Conservation (phyloP, 2,113 vertebrate species). For the Vidua chalybeata region DNA sequence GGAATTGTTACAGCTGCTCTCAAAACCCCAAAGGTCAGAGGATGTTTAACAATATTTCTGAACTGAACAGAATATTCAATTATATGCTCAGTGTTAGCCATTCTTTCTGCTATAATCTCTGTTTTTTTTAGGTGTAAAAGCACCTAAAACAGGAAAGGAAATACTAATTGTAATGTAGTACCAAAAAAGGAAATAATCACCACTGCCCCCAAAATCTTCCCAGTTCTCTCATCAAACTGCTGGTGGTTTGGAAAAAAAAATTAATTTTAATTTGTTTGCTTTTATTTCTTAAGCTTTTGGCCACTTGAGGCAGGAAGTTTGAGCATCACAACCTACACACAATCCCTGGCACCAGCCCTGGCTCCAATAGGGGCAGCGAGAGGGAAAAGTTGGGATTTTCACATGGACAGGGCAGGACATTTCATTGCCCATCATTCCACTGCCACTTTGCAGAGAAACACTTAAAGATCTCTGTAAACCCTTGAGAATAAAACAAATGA, state of each 20-base stretch:
- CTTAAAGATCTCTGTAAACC: neutral
- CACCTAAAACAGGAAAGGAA: neutral
- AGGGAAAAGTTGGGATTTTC: neutral
- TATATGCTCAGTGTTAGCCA: no score
- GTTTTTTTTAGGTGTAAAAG: neutral
- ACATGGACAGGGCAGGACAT: neutral
- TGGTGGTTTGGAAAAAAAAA: neutral
- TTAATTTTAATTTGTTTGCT: neutral
- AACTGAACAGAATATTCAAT: neutral
- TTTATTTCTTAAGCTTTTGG: neutral
- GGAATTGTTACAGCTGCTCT: neutral
- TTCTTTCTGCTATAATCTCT: neutral
- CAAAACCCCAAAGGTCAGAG: neutral
- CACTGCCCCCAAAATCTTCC: rapidly evolving
- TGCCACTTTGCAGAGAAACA: neutral
- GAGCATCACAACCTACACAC: neutral
- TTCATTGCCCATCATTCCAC: rapidly evolving
- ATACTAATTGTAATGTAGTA: rapidly evolving
- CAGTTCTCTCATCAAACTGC: neutral
- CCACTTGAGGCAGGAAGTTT: neutral
- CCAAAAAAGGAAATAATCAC: neutral
- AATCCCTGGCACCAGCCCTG: neutral
- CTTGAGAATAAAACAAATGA: neutral
- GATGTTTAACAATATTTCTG: neutral
- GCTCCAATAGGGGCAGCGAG: rapidly evolving